Base-by-base conservation (phyloP, 2,797 vertebrate genomes). In the Nothura maculosa region DNA sequence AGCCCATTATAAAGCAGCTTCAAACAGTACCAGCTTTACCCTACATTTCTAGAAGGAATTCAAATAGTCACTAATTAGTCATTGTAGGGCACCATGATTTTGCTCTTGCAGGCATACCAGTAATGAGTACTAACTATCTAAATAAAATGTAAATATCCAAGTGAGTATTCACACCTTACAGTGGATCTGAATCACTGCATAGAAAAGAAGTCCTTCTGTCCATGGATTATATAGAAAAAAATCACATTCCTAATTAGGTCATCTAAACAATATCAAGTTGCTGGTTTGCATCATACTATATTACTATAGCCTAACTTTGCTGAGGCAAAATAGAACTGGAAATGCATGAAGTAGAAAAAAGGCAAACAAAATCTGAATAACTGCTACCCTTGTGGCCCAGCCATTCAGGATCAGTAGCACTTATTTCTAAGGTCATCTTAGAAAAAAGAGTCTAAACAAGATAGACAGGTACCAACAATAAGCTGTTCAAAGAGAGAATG, bases 271-370 rank as follows among this genome's bases (percentile, higher is more conserved):
- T 5, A 5, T 30, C 15, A 80, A 42, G 25, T 42, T 38, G 17
- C n/a, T 42, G 7, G 4, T 27, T 79, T 32, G 15, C 5, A 24
- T 32, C 5, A 0, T 14, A n/a, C n/a, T n/a, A n/a, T n/a, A n/a
- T 38, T n/a, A 14, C 27, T 17, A 3, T 0, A 1, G 67, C 48
- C 16, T 10, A 28, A 64, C 79, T 66, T 7, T 62, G 6, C 19
- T 57, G 48, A 72, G 61, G 28, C 7, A 83, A 89, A 79, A 57
- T 13, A 75, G 18, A 78, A 30, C 21, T 42, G 30, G 12, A 87
- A 73, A 88, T 38, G 30, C 5, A 67, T 0, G 10, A 67, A 60
- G 34, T 5, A 50, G 28, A 43, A 32, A 34, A 64, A 78, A 85
- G 2, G 3, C 4, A 55, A 86, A 73, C 54, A 57, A 87, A 85